Percentiles rank a stretch among this genome's conserved stretches.
Evolutionary conservation across 2,888 invertebrate species (phyloP).

Genomic region (Tachina fera): DNA sequence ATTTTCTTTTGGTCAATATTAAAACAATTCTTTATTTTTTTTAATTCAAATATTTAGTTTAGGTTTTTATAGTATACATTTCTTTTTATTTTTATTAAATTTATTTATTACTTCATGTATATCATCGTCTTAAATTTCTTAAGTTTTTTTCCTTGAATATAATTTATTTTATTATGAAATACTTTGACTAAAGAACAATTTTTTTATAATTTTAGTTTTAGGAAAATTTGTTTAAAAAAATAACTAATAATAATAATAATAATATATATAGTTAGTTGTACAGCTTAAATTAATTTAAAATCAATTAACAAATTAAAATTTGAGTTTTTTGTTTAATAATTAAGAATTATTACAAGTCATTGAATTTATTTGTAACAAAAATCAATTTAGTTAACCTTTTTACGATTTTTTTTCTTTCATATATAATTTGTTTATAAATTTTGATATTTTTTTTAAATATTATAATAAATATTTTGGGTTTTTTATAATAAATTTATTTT

Average conservation of each 20-base stretch:
- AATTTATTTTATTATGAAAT: slow-evolving; percentile 57
- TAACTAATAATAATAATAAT: slow-evolving; percentile 55
- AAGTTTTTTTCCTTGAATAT: slow-evolving; percentile 49
- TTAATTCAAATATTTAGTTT: slow-evolving; percentile 50
- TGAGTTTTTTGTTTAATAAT: slow-evolving; percentile 16
- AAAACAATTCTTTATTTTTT: slow-evolving; percentile 60
- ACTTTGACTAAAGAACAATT: slow-evolving; percentile 67
- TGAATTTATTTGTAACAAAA: slow-evolving; percentile 44
- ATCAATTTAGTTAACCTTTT: slow-evolving; percentile 45
- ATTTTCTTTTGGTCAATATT: slow-evolving; percentile 57
- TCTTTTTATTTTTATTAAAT: slow-evolving; percentile 48
- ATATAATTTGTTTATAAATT: slow-evolving; percentile 54
- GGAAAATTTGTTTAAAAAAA: slow-evolving; percentile 66
- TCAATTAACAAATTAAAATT: slow-evolving; percentile 56
- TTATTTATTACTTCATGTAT: slow-evolving; percentile 71
- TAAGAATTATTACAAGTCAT: slow-evolving; percentile 16
- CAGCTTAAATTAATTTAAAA: slow-evolving; percentile 65
- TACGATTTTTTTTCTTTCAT: background rate
- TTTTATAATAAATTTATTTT: slow-evolving; percentile 55
- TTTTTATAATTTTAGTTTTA: slow-evolving; percentile 30
- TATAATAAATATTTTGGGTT: slow-evolving; percentile 49
- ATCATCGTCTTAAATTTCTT: slow-evolving; percentile 68
- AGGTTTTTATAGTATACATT: slow-evolving; percentile 65
- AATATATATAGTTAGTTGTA: slow-evolving; percentile 52
- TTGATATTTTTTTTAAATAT: slow-evolving; percentile 54